Percentiles rank a stretch among this genome's conserved stretches.
These are phyloP conservation scores for Drosophila subsilvestris DNA, from an alignment of 2,888 invertebrate genomes.

Conservation along the genomic window DNA sequence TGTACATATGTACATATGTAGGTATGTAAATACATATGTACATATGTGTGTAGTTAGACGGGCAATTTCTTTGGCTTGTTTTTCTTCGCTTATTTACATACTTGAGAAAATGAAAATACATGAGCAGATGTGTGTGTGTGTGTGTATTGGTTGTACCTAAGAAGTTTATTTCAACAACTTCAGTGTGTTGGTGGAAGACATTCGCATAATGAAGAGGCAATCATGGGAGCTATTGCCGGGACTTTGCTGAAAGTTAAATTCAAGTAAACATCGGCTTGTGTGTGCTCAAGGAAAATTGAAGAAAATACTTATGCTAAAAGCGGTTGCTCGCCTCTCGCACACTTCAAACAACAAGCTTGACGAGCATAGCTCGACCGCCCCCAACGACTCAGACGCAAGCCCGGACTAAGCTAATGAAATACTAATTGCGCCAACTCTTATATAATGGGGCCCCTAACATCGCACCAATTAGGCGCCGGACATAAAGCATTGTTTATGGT, in stretches of 20 bases:
- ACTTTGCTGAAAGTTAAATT: slow-evolving; percentile 18
- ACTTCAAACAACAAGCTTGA: neutral
- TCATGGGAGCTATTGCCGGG: slow-evolving; percentile 18
- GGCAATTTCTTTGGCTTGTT: slow-evolving; percentile 17
- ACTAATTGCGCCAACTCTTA: slow-evolving; percentile 66
- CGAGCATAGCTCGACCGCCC: neutral
- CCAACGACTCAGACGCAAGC: neutral
- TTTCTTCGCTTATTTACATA: slow-evolving; percentile 38
- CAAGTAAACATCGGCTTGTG: slow-evolving; percentile 32
- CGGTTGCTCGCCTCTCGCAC: neutral
- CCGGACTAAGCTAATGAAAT: slow-evolving; percentile 58
- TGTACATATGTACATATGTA: neutral
- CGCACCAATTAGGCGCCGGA: slow-evolving; percentile 52
- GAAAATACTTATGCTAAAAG: slow-evolving; percentile 11
- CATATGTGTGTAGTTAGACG: neutral
- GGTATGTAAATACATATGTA: neutral
- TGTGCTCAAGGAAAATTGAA: slow-evolving; percentile 24
- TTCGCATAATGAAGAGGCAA: slow-evolving; percentile 42
- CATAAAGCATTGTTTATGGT: slow-evolving; percentile 61
- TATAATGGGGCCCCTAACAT: slow-evolving; percentile 56
- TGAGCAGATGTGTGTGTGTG: neutral
- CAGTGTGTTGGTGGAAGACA: slow-evolving; percentile 12
- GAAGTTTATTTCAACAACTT: slow-evolving; percentile 23
- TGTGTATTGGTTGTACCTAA: slow-evolving; percentile 1
- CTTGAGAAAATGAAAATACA: slow-evolving; percentile 34